Evolutionary conservation across 2,888 invertebrate genomes (phyloP).

Genomic region (Lydus trimaculatus): DNA sequence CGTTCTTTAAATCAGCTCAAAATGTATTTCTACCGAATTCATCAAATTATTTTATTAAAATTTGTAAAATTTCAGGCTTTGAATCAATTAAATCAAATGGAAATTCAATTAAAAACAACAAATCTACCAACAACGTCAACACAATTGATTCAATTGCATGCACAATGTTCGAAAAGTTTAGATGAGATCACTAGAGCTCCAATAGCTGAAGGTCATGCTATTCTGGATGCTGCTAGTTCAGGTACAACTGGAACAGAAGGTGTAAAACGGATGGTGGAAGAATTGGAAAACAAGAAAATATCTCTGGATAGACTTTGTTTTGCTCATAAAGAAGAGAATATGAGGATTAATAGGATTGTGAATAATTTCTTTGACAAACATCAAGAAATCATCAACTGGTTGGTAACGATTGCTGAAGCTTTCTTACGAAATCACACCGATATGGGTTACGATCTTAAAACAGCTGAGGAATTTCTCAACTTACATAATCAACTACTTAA

Average conservation of each 20-base stretch:
- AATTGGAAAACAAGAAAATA: conserved; percentile 77
- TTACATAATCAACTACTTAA: conserved; percentile 75
- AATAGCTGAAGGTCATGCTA: conserved; percentile 74
- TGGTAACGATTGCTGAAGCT: conserved; percentile 74
- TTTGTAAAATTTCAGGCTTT: conserved; percentile 65
- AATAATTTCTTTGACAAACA: conserved; percentile 73
- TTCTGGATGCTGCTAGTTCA: conserved; percentile 73
- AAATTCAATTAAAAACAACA: conserved; percentile 73
- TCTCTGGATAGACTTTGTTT: conserved; percentile 69
- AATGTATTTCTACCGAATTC: conserved; percentile 60
- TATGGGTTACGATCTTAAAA: conserved; percentile 73
- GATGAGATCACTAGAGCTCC: conserved; percentile 73
- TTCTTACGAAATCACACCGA: conserved; percentile 76
- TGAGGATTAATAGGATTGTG: conserved; percentile 73
- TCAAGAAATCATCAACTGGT: conserved; percentile 76
- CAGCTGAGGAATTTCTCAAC: conserved; percentile 76
- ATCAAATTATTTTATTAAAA: conserved; percentile 5
- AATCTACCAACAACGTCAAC: conserved; percentile 71
- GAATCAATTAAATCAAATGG: conserved; percentile 76
- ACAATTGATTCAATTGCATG: conserved; percentile 72
- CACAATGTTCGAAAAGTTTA: conserved; percentile 70
- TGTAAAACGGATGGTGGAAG: conserved; percentile 71
- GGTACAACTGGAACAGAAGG: conserved; percentile 72
- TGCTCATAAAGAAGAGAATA: conserved; percentile 73
- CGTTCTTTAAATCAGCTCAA: conserved; percentile 75